These are phyloP conservation scores for Lysiphlebus fabarum DNA, from an alignment of 1,140 invertebrate genomes.

Conservation along the genomic window DNA sequence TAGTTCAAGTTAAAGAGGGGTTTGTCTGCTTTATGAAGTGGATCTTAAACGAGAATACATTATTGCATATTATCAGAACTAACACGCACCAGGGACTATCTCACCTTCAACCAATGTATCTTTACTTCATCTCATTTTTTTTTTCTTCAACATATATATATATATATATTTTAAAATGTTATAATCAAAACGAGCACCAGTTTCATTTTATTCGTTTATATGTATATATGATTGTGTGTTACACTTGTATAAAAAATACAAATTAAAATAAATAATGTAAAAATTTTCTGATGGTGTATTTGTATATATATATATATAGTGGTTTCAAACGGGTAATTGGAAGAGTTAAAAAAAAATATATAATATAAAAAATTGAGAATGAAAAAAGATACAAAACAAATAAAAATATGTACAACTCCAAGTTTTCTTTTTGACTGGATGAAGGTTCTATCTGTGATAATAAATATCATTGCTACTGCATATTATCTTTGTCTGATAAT, in stretches of 20 bases:
- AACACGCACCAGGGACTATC: conserved; percentile 39
- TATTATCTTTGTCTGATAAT: conserved; percentile 31
- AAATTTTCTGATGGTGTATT: no score
- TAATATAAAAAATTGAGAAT: conserved; percentile 18
- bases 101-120: conserved; percentile 25
- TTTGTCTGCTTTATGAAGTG: conserved; percentile 38
- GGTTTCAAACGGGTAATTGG: conserved; percentile 35
- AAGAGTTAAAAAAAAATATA: conserved; percentile 31
- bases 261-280: no score
- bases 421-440: no score
- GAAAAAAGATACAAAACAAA: conserved; percentile 19
- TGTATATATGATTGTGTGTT: conserved; percentile 8
- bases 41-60: conserved; percentile 41
- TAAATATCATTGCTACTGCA: conserved; percentile 48
- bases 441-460: conserved; percentile 42
- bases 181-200: no score
- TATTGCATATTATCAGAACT: conserved; percentile 48
- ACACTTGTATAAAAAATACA: background rate
- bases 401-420: no score
- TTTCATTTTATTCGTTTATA: no score
- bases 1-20: no score
- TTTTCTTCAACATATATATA: conserved; percentile 30
- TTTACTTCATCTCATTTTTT: conserved; percentile 31
- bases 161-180: no score
- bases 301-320: no score